Percentiles rank a stretch among this genome's conserved stretches.
These are phyloP conservation scores for Lophotis ruficrista DNA, from an alignment of 2,113 vertebrate genomes.

Conservation along the genomic window DNA sequence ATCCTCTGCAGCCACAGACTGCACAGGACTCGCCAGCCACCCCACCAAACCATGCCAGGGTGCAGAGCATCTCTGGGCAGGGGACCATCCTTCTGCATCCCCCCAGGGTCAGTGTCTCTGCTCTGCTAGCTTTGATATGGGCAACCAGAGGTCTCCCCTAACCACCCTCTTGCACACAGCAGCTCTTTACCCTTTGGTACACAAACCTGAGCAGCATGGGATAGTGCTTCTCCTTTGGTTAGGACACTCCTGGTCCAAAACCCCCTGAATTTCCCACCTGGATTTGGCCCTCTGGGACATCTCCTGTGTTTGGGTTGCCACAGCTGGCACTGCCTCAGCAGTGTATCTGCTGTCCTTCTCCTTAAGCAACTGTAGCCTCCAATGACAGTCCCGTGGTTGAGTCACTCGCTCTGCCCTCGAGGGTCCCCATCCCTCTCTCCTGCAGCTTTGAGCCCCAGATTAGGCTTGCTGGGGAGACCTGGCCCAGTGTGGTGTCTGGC, in stretches of 20 bases:
- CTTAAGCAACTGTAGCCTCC: neutral
- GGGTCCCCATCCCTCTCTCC: neutral
- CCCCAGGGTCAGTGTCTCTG: neutral
- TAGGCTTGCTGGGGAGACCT: neutral
- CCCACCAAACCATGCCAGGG: rapidly evolving
- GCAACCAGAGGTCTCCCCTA: too few relatives aligned
- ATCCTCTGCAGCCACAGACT: neutral
- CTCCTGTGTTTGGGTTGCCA: neutral
- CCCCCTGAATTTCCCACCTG: neutral
- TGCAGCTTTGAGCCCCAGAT: neutral
- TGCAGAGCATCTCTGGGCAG: neutral
- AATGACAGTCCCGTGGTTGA: neutral
- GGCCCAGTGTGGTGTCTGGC: neutral
- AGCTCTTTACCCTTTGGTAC: neutral
- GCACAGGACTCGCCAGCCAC: neutral
- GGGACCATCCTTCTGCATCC: neutral
- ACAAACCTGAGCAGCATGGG: neutral
- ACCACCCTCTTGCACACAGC: too few relatives aligned
- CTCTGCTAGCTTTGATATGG: rapidly evolving
- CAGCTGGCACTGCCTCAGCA: neutral
- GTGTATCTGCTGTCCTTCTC: neutral
- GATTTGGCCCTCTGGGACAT: neutral
- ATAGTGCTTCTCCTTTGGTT: neutral
- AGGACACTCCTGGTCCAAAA: neutral
- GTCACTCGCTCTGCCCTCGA: neutral